These are phyloP conservation scores for Porites rus DNA, from an alignment of 92 coral and sea anemone species.

Conservation along the genomic window DNA sequence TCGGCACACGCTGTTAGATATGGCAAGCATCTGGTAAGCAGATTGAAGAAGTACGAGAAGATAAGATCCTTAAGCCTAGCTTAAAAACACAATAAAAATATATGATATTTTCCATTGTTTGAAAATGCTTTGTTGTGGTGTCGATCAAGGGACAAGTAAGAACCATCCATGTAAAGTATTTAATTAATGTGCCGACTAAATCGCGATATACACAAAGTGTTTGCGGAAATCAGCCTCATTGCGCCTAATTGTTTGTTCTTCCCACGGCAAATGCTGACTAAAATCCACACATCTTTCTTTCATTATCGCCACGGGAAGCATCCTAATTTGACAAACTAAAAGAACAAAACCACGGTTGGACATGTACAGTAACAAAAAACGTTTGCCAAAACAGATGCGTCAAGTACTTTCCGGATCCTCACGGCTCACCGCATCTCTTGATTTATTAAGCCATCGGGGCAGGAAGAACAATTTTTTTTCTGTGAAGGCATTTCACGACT, in stretches of 20 bases:
- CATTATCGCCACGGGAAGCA: slow-evolving; percentile 31
- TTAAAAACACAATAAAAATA: slow-evolving; percentile 45
- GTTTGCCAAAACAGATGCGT: not conserved
- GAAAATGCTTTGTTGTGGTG: slow-evolving; percentile 1
- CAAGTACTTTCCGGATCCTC: not conserved
- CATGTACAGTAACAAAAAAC: slow-evolving; percentile 12
- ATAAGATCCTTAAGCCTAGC: slow-evolving; percentile 32
- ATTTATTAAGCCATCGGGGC: not conserved
- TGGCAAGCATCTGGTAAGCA: slow-evolving; percentile 33
- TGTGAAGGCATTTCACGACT: slow-evolving; percentile 2
- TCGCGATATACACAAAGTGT: slow-evolving; percentile 29
- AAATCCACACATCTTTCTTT: slow-evolving; percentile 34
- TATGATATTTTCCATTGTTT: slow-evolving; percentile 45
- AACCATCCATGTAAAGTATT: slow-evolving; percentile 8
- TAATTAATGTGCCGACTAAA: slow-evolving; percentile 26
- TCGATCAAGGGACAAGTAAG: slow-evolving; percentile 11
- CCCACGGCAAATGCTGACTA: slow-evolving; percentile 15
- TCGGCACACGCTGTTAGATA: slow-evolving; percentile 39
- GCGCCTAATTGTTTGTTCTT: slow-evolving; percentile 30
- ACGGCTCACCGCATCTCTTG: not conserved
- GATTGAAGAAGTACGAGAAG: slow-evolving; percentile 42
- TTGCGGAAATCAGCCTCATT: slow-evolving; percentile 27
- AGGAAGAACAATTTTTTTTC: not conserved
- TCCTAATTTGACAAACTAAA: not conserved
- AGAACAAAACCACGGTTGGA: slow-evolving; percentile 18